Evolutionary conservation across 2,113 vertebrate species (phyloP).

Genomic region (Illadopsis cleaveri): DNA sequence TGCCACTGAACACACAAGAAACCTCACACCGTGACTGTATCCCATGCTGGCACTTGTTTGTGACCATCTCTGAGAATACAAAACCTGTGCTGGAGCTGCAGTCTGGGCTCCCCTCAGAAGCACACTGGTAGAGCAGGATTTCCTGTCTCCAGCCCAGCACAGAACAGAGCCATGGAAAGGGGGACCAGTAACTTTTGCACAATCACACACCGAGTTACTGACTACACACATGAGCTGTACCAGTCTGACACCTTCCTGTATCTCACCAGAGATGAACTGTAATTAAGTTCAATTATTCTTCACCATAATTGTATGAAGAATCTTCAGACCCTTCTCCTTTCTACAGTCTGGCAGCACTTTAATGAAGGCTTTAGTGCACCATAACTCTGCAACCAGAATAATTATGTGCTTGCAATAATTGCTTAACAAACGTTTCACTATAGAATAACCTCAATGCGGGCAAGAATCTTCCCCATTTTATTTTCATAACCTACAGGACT

Average conservation of each 20-base stretch:
- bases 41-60: not conserved
- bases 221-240: rapidly evolving
- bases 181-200: not conserved
- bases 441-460: not conserved
- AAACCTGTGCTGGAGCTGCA: not conserved
- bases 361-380: not conserved
- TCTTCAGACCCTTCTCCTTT: not conserved
- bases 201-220: not conserved
- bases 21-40: not conserved
- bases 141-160: not conserved
- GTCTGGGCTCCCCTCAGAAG: not conserved
- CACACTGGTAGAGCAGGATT: not conserved
- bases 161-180: not conserved
- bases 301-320: not conserved
- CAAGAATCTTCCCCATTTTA: not conserved
- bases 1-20: not conserved
- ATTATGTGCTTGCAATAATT: not conserved
- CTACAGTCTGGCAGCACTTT: not conserved
- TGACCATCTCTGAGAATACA: not conserved
- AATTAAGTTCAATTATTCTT: not conserved
- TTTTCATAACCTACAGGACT: not conserved
- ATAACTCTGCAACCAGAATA: not conserved
- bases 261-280: not conserved
- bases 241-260: not conserved
- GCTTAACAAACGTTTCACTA: not conserved